Conservation (phyloP, 1,140 invertebrate species). For the Amyelois transitella region DNA sequence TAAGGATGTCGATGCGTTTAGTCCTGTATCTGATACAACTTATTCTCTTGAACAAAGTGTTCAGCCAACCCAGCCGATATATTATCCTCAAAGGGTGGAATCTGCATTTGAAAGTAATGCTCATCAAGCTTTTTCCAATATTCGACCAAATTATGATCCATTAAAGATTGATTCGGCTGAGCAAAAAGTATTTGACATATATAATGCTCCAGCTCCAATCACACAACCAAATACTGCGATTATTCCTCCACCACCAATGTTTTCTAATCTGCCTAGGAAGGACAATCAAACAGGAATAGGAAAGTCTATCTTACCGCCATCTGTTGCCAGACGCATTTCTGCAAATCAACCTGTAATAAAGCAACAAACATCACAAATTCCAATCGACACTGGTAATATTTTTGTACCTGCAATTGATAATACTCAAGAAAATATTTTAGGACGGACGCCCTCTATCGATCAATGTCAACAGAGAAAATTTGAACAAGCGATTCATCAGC, state of each 20-base stretch:
- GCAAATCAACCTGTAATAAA: slow-evolving; percentile 48
- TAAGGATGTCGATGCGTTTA: not conserved
- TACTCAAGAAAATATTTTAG: not conserved
- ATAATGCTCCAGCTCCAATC: not conserved
- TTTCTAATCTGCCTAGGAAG: slow-evolving; percentile 37
- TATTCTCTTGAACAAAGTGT: not conserved
- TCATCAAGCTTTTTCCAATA: not conserved
- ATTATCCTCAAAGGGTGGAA: not conserved
- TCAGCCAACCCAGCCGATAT: not conserved
- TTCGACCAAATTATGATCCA: not conserved
- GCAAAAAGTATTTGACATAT: not conserved
- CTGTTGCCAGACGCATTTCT: slow-evolving; percentile 52
- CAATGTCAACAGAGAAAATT: not conserved
- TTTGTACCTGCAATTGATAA: slow-evolving; percentile 33
- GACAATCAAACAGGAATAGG: slow-evolving; percentile 28
- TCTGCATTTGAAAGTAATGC: not conserved
- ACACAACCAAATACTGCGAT: slow-evolving; percentile 16
- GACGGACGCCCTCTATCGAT: too few relatives aligned
- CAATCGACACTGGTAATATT: slow-evolving; percentile 30
- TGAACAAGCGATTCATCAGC: not conserved
- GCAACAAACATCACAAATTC: slow-evolving; percentile 19
- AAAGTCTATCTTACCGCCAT: slow-evolving; percentile 53
- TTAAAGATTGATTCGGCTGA: not conserved
- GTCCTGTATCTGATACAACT: not conserved
- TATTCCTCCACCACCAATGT: slow-evolving; percentile 66